Percentiles rank a stretch among this genome's conserved stretches.
phyloP scores from a whole-genome alignment of 1,140 invertebrate genomes.

The Cherax destructor region DNA sequence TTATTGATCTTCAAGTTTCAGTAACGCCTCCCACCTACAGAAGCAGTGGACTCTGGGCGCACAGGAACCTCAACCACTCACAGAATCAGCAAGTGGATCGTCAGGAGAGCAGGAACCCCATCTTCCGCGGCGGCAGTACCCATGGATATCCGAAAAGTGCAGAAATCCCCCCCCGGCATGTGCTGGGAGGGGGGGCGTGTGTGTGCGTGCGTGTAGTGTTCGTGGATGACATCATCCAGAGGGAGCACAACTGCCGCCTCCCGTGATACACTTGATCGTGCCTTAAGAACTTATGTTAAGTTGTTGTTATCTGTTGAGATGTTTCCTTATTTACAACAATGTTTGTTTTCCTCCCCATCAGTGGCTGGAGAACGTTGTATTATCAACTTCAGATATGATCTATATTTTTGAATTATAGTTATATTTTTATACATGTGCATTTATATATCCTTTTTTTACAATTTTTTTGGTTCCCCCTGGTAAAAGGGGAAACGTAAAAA shows the following conservation, averaged over 20 bases:
- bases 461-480: too few relatives aligned
- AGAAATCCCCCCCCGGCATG: background rate
- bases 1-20: too few relatives aligned
- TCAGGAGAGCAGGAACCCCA: background rate
- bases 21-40: too few relatives aligned
- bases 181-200: background rate
- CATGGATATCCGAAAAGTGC: too few relatives aligned
- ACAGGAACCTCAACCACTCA: too few relatives aligned
- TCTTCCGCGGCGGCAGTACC: background rate
- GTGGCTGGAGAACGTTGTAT: background rate
- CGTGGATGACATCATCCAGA: background rate
- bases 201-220: background rate
- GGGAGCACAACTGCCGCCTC: background rate
- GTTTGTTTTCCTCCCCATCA: background rate
- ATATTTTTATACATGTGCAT: slow-evolving; percentile 31
- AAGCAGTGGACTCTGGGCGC: too few relatives aligned
- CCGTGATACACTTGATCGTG: slow-evolving; percentile 30
- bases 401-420: slow-evolving; percentile 31
- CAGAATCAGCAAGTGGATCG: too few relatives aligned
- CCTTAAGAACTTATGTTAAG: slow-evolving; percentile 32
- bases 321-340: slow-evolving; percentile 32
- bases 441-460: background rate
- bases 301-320: slow-evolving; percentile 32
- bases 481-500: too few relatives aligned
- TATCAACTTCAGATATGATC: slow-evolving; percentile 32